Percentiles rank a stretch among this genome's conserved stretches.
Conservation (phyloP, 1,140 invertebrate genomes). For the Drosophila sulfurigaster region DNA sequence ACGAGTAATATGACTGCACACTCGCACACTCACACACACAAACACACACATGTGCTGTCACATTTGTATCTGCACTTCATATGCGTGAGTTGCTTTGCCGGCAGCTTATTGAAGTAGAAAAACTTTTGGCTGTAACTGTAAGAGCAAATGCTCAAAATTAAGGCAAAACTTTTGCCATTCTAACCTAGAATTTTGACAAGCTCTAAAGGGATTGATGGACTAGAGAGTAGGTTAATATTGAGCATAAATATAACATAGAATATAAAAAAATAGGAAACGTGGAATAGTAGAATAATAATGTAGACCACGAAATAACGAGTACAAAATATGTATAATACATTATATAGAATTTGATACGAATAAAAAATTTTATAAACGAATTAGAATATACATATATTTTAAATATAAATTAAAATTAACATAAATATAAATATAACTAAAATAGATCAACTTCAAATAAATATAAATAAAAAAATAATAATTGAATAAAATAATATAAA, state of each 20-base stretch:
- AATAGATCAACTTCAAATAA: too few species aligned
- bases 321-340: too few species aligned
- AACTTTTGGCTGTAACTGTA: conserved; percentile 68
- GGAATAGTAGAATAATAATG: background rate
- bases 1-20: conserved; percentile 57
- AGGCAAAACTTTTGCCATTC: conserved; percentile 65
- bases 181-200: conserved; percentile 22
- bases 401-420: too few species aligned
- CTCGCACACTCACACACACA: conserved; percentile 23
- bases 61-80: conserved; percentile 46
- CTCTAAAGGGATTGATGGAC: background rate
- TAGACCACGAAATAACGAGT: too few species aligned
- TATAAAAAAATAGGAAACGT: background rate
- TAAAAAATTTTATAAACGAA: too few species aligned
- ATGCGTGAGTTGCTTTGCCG: conserved; percentile 42
- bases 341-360: too few species aligned
- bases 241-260: background rate
- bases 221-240: background rate
- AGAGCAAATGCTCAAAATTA: conserved; percentile 74
- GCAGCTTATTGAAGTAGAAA: conserved; percentile 71
- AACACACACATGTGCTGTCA: conserved; percentile 25
- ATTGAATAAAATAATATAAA: too few species aligned
- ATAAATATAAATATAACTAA: too few species aligned
- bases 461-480: too few species aligned
- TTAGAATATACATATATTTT: too few species aligned